These are phyloP conservation scores for Archaeoteleia sp. DNA, from an alignment of 2,888 invertebrate genomes.

Conservation along the genomic window DNA sequence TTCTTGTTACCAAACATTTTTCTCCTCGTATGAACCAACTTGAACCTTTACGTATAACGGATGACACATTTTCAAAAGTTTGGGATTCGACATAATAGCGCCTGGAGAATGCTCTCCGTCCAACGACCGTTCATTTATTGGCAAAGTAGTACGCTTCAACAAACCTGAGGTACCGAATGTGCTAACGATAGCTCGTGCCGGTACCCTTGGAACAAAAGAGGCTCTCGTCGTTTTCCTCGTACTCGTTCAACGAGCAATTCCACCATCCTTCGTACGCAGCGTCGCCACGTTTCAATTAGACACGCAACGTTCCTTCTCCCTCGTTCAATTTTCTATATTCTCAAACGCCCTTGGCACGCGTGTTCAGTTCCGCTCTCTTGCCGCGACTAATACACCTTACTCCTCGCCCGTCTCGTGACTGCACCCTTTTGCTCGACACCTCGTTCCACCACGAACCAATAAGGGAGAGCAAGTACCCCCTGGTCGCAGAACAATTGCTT, in stretches of 20 bases:
- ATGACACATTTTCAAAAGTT: slow-evolving; percentile 14
- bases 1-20: no score
- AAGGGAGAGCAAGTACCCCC: slow-evolving; percentile 33
- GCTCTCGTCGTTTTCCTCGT: slow-evolving; percentile 23
- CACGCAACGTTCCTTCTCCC: slow-evolving; percentile 19
- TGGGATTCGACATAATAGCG: slow-evolving; percentile 22
- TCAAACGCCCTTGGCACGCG: not conserved
- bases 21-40: no score
- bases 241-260: slow-evolving; percentile 32
- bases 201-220: slow-evolving; percentile 13
- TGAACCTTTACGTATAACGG: no score
- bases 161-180: slow-evolving; percentile 6
- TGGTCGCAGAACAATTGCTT: slow-evolving; percentile 50
- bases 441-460: slow-evolving; percentile 27
- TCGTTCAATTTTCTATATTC: slow-evolving; percentile 3
- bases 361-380: slow-evolving; percentile 5
- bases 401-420: no score
- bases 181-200: slow-evolving; percentile 9
- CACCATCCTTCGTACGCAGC: slow-evolving; percentile 17
- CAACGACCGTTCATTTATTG: slow-evolving; percentile 22
- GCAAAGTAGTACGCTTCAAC: slow-evolving; percentile 16
- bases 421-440: slow-evolving; percentile 30
- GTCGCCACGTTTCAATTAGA: slow-evolving; percentile 54
- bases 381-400: slow-evolving; percentile 3
- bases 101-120: slow-evolving; percentile 17